phyloP scores from a whole-genome alignment of 23 tunicate species.

The Phallusia fumigata region DNA sequence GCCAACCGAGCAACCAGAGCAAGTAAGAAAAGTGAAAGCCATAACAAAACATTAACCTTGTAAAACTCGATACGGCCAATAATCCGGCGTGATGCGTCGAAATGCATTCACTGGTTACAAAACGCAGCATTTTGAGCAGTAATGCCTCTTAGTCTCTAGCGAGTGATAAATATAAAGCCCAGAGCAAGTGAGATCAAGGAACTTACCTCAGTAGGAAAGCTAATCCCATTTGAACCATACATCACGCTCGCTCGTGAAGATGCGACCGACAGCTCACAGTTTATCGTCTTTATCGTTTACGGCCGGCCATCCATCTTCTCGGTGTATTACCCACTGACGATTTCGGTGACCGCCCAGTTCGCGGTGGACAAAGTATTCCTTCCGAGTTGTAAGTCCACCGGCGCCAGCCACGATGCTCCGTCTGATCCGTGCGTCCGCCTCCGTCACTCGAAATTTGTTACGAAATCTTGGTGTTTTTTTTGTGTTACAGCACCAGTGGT shows the following conservation, averaged over 20 bases:
- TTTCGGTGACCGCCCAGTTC: constrained; percentile 27
- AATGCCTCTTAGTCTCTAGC: neutral
- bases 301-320: constrained; percentile 21
- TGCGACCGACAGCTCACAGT: constrained; percentile 10
- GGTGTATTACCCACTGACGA: constrained; percentile 21
- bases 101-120: no score
- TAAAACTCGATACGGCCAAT: no score
- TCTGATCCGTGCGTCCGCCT: neutral
- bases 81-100: no score
- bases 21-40: no score
- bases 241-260: constrained; percentile 15
- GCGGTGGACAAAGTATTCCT: neutral
- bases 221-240: constrained; percentile 10
- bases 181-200: neutral
- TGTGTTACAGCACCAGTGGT: no score
- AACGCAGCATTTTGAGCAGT: neutral
- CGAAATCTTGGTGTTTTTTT: neutral
- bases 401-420: constrained; percentile 5
- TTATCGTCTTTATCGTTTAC: constrained; percentile 9
- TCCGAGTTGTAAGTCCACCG: neutral
- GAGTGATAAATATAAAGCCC: neutral
- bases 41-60: no score
- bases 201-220: neutral
- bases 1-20: no score
- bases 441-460: neutral